Evolutionary conservation across 2,797 vertebrate genomes (phyloP), one percentile per base, ranked within the genome.

Genomic region (Sarcophilus harrisii): DNA sequence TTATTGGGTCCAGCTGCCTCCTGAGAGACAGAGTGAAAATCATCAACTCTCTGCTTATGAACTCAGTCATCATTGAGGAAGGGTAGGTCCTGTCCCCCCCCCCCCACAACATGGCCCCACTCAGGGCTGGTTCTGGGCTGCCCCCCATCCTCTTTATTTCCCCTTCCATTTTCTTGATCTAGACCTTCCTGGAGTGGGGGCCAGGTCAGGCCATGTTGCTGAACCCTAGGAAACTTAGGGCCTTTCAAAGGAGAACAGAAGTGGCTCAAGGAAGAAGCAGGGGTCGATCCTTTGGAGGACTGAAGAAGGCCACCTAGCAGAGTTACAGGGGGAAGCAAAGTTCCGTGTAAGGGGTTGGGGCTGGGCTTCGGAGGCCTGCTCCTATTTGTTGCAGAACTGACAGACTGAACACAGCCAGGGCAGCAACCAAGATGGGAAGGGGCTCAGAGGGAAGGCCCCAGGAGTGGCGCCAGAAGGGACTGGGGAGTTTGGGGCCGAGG

Each of bases 1-100:
- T 99, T 73, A 98, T 99, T 0, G 99, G 99, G 91, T 98, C 98
- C 97, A 98, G 98, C 94, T 99, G 99, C 95, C 97, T 95, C 2
- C 98, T 99, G 96, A 99, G 98, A 98, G 99, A 99, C 95, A 99
- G 99, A 98, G 99, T 99, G 96, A 99, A 99, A 98, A 98, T 99
- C 97, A 99, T 98, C 96, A 99, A 99, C 98, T 99, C 99, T 93
- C 99, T 99, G 98, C 99, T 99, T 98, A 99, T 99, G 99, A 99
- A 99, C 87, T 99, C 99, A n/a, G 99, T 99, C 96, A 99, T 99
- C 45, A 98, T 99, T 90, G 99, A 99, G 95, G 99, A 99, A 98
- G 99, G 99, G 99, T 99, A 99, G 97, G 99, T 98, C 96, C 94
- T 94, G 4, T 94, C 49, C 58, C 10, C 14, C 30, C 58, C 57